Conservation (phyloP, 2,113 vertebrate species). For the Tragelaphus scriptus region DNA sequence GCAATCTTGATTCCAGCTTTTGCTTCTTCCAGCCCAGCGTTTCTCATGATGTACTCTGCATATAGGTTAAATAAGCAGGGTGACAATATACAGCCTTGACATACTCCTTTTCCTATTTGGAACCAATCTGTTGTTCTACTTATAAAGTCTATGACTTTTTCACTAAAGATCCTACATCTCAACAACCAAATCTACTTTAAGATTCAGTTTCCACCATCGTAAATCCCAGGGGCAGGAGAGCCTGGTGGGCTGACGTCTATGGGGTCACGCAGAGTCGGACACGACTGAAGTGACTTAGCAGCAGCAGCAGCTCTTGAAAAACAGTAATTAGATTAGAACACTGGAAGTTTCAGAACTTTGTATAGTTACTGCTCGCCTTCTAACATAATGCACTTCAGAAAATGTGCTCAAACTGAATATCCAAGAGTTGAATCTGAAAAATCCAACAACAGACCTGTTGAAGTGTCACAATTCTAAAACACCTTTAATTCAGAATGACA, state of each 20-base stretch:
- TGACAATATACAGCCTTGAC: no score
- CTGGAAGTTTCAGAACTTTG: not conserved
- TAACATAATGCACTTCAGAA: not conserved
- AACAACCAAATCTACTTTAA: not conserved
- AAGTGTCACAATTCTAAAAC: not conserved
- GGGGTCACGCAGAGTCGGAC: no score
- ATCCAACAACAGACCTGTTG: not conserved
- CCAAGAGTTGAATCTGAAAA: not conserved
- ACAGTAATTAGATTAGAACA: not conserved
- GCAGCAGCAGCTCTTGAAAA: not conserved
- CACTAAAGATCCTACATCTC: not conserved
- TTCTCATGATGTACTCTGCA: no score
- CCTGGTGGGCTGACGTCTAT: no score
- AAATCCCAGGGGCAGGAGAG: no score
- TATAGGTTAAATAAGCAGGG: no score
- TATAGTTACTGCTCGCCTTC: not conserved
- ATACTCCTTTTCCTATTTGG: no score
- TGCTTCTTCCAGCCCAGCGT: no score
- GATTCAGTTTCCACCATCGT: not conserved
- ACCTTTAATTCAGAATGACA: constrained; percentile 27
- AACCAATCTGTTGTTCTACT: not conserved
- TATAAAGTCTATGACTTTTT: not conserved
- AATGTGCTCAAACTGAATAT: not conserved
- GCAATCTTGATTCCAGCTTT: no score
- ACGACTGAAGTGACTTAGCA: no score